These are phyloP conservation scores for Scaptomyza tumidula DNA, from an alignment of 2,888 invertebrate genomes.

Conservation along the genomic window DNA sequence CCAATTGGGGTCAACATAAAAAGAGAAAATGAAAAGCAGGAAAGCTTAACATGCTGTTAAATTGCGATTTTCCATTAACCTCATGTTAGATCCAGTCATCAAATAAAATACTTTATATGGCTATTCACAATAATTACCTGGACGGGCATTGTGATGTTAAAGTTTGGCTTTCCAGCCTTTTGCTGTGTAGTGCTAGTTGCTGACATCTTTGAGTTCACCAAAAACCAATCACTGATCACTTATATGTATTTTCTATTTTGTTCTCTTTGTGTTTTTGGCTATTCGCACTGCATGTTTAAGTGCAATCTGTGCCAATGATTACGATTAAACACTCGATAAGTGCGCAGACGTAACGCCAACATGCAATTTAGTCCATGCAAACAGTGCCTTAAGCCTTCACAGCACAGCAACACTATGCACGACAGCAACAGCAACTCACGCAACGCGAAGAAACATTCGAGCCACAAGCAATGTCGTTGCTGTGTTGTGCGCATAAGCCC, in stretches of 20 bases:
- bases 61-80: slow-evolving; percentile 31
- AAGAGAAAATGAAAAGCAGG: not conserved
- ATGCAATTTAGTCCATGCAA: slow-evolving; percentile 47
- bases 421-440: slow-evolving; percentile 34
- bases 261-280: slow-evolving; percentile 5
- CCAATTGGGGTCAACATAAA: slow-evolving; percentile 65
- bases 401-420: slow-evolving; percentile 25
- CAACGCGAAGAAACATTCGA: slow-evolving; percentile 16
- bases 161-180: slow-evolving; percentile 34
- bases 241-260: not conserved
- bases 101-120: slow-evolving; percentile 8
- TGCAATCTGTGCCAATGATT: slow-evolving; percentile 21
- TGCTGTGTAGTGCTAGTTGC: slow-evolving; percentile 1
- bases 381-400: slow-evolving; percentile 16
- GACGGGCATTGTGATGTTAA: slow-evolving; percentile 10
- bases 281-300: slow-evolving; percentile 31
- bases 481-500: slow-evolving; percentile 32
- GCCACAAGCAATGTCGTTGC: slow-evolving; percentile 34
- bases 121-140: slow-evolving; percentile 36
- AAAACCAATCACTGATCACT: slow-evolving; percentile 31
- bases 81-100: not conserved
- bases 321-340: slow-evolving; percentile 40
- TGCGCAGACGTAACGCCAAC: slow-evolving; percentile 68
- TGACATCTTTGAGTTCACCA: slow-evolving; percentile 34
- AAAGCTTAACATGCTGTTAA: slow-evolving; percentile 33